Evolutionary conservation across 2,888 invertebrate species (phyloP).

Genomic region (Dynastes maya): DNA sequence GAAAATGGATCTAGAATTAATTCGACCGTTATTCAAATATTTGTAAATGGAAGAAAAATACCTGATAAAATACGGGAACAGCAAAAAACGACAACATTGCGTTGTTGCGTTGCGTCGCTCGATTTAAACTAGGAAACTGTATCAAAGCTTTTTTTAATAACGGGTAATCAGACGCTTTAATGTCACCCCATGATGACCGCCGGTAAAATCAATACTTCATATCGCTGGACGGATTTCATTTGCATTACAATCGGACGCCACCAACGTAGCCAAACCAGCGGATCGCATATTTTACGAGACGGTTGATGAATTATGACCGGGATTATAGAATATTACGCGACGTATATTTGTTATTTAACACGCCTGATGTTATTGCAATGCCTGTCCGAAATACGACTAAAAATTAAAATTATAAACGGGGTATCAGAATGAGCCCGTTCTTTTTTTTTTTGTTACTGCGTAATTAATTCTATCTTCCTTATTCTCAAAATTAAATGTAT

Average conservation of each 20-base stretch:
- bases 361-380: not conserved
- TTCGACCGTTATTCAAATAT: too few relatives aligned
- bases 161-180: conserved; percentile 31
- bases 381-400: not conserved
- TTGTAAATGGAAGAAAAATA: too few relatives aligned
- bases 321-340: conserved; percentile 29
- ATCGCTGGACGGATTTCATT: conserved; percentile 8
- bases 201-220: conserved; percentile 32
- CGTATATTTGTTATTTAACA: conserved; percentile 10
- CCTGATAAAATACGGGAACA: not conserved
- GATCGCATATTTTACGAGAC: not conserved
- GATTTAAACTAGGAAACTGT: conserved; percentile 9
- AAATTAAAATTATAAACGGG: not conserved
- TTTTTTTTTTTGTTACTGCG: not conserved
- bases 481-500: too few relatives aligned
- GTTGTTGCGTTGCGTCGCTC: not conserved
- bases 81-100: not conserved
- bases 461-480: too few relatives aligned
- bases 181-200: conserved; percentile 25
- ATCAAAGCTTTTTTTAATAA: conserved; percentile 20
- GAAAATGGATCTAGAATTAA: too few relatives aligned
- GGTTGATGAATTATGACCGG: not conserved
- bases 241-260: conserved; percentile 29
- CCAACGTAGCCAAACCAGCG: not conserved
- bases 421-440: not conserved